phyloP scores from a whole-genome alignment of 2,888 invertebrate genomes.

The Microdon myrmicae region DNA sequence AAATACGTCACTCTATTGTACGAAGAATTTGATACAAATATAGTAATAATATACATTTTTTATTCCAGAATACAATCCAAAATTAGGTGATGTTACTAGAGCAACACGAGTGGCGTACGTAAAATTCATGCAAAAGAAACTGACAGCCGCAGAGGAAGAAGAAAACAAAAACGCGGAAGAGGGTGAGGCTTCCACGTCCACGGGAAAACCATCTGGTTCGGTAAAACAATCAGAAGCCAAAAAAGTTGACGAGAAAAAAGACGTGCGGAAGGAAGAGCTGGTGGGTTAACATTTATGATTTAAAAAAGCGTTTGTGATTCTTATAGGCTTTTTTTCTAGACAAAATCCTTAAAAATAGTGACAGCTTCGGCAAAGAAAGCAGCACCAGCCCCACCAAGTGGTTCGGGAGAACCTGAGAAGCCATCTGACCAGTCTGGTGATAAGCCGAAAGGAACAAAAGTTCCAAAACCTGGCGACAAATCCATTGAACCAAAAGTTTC shows the following conservation, averaged over 20 bases:
- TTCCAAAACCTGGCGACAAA: slow-evolving; percentile 22
- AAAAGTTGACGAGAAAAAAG: slow-evolving; percentile 8
- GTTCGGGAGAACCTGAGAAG: slow-evolving; percentile 19
- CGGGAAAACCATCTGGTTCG: slow-evolving; percentile 16
- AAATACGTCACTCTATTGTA: too few relatives aligned
- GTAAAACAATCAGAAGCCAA: slow-evolving; percentile 15
- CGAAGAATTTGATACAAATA: too few relatives aligned
- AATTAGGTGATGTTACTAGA: slow-evolving; percentile 78
- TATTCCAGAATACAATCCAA: slow-evolving; percentile 80
- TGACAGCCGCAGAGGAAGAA: slow-evolving; percentile 69
- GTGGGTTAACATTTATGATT: slow-evolving; percentile 1
- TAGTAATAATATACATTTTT: too few relatives aligned
- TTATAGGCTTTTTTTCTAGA: slow-evolving; percentile 6
- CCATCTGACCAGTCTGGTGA: slow-evolving; percentile 7
- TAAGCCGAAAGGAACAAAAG: slow-evolving; percentile 45
- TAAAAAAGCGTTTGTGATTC: neutral
- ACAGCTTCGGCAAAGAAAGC: slow-evolving; percentile 12
- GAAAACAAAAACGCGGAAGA: slow-evolving; percentile 48
- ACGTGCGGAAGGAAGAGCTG: slow-evolving; percentile 26
- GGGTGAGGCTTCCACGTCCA: slow-evolving; percentile 41
- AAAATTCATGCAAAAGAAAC: slow-evolving; percentile 84
- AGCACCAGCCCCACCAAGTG: slow-evolving; percentile 29
- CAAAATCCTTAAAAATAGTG: slow-evolving; percentile 18
- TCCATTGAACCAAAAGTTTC: slow-evolving; percentile 50
- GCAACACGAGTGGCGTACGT: slow-evolving; percentile 86